Evolutionary conservation across 2,888 invertebrate species (phyloP).

Genomic region (Idaea straminata): DNA sequence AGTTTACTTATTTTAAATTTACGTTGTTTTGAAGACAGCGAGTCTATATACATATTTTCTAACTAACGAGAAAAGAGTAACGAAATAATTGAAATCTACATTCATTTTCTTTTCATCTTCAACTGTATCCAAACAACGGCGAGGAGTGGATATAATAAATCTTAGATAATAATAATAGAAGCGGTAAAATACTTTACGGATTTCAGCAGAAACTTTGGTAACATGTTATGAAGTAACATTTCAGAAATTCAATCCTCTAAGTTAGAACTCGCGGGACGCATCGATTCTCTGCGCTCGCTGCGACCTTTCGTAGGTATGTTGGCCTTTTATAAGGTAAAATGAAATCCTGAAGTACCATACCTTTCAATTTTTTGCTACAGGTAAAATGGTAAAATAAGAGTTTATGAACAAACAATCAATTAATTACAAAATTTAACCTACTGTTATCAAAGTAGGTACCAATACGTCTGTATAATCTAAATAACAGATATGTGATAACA

Average conservation of each 20-base stretch:
- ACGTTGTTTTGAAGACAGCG: no score
- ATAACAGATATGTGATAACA: no score
- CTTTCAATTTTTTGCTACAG: neutral
- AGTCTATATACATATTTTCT: no score
- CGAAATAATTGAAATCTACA: neutral
- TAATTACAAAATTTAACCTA: no score
- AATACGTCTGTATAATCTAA: no score
- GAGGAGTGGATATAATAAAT: neutral
- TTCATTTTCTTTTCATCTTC: neutral
- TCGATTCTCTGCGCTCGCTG: conserved; percentile 40
- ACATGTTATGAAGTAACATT: conserved; percentile 21
- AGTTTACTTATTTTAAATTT: no score
- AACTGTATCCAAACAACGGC: neutral
- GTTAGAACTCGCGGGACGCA: conserved; percentile 42
- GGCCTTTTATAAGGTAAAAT: conserved; percentile 36
- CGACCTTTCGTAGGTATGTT: conserved; percentile 29
- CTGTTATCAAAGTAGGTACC: no score
- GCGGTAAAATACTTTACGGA: conserved; percentile 17
- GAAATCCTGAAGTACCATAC: conserved; percentile 25
- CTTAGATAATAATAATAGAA: conserved; percentile 10
- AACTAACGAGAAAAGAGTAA: no score
- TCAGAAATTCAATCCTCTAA: conserved; percentile 34
- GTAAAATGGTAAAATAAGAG: neutral
- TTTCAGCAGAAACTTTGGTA: conserved; percentile 19
- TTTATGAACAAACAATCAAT: no score